Percentiles rank a stretch among this genome's conserved stretches.
Evolutionary conservation across 2,113 vertebrate genomes (phyloP).

Genomic region (Lepisosteus osseus): DNA sequence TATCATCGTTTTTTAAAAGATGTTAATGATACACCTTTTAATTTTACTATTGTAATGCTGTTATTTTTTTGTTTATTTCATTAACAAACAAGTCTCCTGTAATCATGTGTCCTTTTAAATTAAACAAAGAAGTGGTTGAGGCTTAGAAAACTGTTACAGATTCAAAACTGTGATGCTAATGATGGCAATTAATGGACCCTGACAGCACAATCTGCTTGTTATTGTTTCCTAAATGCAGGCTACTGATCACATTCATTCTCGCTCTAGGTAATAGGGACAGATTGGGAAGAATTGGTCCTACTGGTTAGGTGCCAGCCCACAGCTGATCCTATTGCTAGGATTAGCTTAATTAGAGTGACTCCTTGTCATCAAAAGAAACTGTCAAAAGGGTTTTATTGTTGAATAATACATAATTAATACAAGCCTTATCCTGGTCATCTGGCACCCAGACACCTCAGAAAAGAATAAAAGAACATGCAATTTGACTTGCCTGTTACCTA

Average conservation of each 20-base stretch:
- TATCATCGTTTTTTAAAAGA: too few relatives aligned
- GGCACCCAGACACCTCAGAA: conserved; percentile 51
- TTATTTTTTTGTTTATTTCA: too few relatives aligned
- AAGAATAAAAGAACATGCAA: conserved; percentile 44
- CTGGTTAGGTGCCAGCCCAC: conserved; percentile 68
- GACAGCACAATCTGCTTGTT: conserved; percentile 98
- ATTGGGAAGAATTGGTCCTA: conserved; percentile 57
- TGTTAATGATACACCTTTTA: too few relatives aligned
- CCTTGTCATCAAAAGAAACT: conserved; percentile 44
- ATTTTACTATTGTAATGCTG: too few relatives aligned
- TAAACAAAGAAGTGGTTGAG: conserved; percentile 56
- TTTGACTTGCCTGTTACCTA: conserved; percentile 32
- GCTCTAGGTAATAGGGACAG: conserved; percentile 60
- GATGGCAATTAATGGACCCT: conserved; percentile 97
- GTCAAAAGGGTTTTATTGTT: conserved; percentile 71
- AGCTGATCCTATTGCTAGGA: conserved; percentile 88
- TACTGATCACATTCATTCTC: conserved; percentile 75
- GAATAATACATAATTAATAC: conserved; percentile 68
- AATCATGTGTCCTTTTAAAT: too few relatives aligned
- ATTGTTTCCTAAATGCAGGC: conserved; percentile 86
- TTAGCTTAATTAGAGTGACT: conserved; percentile 91
- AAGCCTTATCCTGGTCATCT: conserved; percentile 48
- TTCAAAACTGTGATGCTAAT: conserved; percentile 94
- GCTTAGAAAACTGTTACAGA: conserved; percentile 62
- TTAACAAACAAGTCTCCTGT: too few relatives aligned